Evolutionary conservation across 2,888 invertebrate genomes (phyloP), one percentile per base, ranked within the genome.

Genomic region (Charanyca ferruginea): DNA sequence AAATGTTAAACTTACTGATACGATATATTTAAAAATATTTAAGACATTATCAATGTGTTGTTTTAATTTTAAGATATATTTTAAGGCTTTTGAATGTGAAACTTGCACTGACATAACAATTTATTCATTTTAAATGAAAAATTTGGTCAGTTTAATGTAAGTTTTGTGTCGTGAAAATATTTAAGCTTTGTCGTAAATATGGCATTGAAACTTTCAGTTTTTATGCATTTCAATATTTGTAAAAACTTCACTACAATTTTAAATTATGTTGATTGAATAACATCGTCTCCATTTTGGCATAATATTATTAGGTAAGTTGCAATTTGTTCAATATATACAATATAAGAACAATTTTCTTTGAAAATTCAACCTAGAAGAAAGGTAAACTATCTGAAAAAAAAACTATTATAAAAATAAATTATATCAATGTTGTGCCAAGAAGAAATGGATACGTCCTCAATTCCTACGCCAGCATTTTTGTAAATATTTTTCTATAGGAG

Each of bases 401-500:
- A 67, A 58, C 54, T 51, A 61, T 49, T 60, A 54, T 69, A 41
- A 69, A 57, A 57, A 67, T 63, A 69, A 76, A 74, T 62, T 67
- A 88, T 88, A 89, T 90, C 87, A 88, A 84, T 83, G 81, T 79
- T 84, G 91, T 91, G 90, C 90, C 90, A 91, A 89, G 78, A 75
- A 81, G 61, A 71, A 69, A 72, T 75, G 72, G 77, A 85, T 76
- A 85, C 89, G 89, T 91, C 90, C 89, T 80, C 47, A 63, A 83
- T 81, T 85, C 83, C 83, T 84, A 85, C 53, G 83, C 85, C 87
- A 87, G 76, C 83, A 83, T 83, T 87, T 89, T 85, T 91, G 86
- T 89, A 90, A 85, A 89, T 90, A 90, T 88, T 89, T 89, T 87
- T 91, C 88, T 90, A 84, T 87, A 87, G 85, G 84, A 85, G 78